A percentile compares a stretch with the other conserved stretches of the same genome.
Conservation (phyloP, 2,113 vertebrate genomes). For the Bubo blakistoni region DNA sequence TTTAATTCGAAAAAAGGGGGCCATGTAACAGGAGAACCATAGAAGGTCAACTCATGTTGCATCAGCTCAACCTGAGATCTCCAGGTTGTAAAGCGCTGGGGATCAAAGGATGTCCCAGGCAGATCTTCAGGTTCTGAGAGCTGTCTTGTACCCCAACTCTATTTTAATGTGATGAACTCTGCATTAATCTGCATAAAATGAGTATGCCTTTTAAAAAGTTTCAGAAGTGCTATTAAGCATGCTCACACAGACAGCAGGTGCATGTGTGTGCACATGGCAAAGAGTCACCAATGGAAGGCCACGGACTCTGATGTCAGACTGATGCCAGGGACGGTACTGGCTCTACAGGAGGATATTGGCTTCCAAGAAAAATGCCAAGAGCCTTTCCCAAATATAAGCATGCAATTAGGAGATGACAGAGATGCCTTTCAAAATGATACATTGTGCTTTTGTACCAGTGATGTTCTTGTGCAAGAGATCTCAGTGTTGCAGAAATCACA, state of each 20-base stretch:
- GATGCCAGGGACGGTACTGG: rapidly evolving
- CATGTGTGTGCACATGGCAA: not conserved
- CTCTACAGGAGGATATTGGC: not conserved
- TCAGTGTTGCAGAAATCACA: not conserved
- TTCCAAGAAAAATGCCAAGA: not conserved
- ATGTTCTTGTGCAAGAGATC: not conserved
- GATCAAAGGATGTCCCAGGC: not conserved
- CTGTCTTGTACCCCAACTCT: not conserved
- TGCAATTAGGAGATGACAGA: not conserved
- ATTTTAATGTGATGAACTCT: not conserved
- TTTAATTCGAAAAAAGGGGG: not conserved
- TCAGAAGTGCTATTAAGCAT: not conserved
- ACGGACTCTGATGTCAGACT: rapidly evolving
- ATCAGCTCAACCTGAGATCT: not conserved
- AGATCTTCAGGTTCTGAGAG: not conserved
- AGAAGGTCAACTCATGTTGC: not conserved
- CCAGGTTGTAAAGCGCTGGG: not conserved
- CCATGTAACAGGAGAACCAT: not conserved
- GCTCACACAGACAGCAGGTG: not conserved
- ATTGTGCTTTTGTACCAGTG: not conserved
- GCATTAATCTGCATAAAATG: not conserved
- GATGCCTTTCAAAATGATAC: not conserved
- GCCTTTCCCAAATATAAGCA: not conserved
- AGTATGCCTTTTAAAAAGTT: not conserved
- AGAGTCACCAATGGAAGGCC: not conserved